Evolutionary conservation across 2,797 vertebrate genomes (phyloP), one percentile per base, ranked within the genome.

Genomic region (Botia kubotai): DNA sequence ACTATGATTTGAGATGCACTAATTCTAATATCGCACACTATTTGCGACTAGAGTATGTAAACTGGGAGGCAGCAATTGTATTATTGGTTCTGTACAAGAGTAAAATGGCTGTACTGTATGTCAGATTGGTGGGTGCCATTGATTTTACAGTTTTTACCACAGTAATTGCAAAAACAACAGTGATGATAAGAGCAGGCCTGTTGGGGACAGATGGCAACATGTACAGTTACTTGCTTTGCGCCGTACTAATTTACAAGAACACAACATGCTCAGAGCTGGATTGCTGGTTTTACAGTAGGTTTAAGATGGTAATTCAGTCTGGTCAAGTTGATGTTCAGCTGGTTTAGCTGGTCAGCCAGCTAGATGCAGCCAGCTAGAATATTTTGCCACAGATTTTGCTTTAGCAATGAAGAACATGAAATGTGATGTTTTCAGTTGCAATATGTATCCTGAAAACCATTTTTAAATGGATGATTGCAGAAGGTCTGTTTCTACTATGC

Each of bases 351-450:
- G 26, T 23, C 57, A 2, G 1, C 57, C 21, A 4, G 7, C 57
- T 23, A 10, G 11, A 10, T 33, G 6, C 23, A 26, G 23, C 23
- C 23, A 26, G 23, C 23, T 19, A n/a, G 4, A 69, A n/a, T 48
- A n/a, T 10, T 4, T 69, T 17, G 36, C 65, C 52, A 4, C 4
- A 71, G n/a, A 71, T 21, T 58, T 10, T 69, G 16, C 19, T 60
- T 60, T 58, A 4, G 8, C 6, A 7, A 3, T 29, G 57, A 55
- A 66, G 12, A 65, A 52, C 19, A 46, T 52, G 29, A 72, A 72
- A 72, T 67, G 60, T 33, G 0, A n/a, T 60, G 46, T 36, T 71
- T 79, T 77, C 3, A 57, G 13, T 67, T 60, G n/a, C 48, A 78
- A 50, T 0, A 36, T 79, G 23, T 52, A 53, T 29, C 19, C 57